Conservation (phyloP, 2,797 vertebrate species). For the Erpetoichthys calabaricus region DNA sequence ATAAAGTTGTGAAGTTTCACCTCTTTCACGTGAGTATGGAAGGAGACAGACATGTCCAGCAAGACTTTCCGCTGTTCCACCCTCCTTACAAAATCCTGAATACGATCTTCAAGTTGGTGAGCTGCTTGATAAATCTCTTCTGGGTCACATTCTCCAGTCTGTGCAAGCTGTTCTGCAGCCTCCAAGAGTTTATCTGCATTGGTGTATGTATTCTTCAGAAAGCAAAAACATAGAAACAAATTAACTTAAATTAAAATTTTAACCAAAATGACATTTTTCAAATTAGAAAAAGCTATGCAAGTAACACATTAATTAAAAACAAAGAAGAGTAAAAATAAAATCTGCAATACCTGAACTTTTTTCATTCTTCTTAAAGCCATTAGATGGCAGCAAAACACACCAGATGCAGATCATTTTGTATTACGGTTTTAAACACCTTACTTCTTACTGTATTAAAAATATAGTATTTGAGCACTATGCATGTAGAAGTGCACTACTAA, state of each 20-base stretch:
- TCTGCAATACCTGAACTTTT: no score
- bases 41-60: slow-evolving; percentile 95
- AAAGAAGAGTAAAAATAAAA: neutral
- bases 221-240: neutral
- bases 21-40: slow-evolving; percentile 96
- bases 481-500: no score
- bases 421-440: no score
- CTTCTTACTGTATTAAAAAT: no score
- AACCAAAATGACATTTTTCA: neutral
- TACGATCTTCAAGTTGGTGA: slow-evolving; percentile 89
- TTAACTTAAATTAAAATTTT: slow-evolving; percentile 3
- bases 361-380: no score
- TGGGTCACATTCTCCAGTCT: slow-evolving; percentile 93
- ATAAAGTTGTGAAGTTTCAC: slow-evolving; percentile 34
- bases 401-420: no score
- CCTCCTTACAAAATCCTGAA: slow-evolving; percentile 92
- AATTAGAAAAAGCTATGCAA: no score
- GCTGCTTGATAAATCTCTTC: slow-evolving; percentile 97
- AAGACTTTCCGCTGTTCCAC: slow-evolving; percentile 93
- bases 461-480: no score
- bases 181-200: slow-evolving; percentile 93
- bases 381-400: no score
- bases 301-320: neutral
- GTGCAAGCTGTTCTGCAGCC: slow-evolving; percentile 89
- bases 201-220: slow-evolving; percentile 83